Conservation (phyloP, 2,797 vertebrate species). For the Acropternis orthonyx region DNA sequence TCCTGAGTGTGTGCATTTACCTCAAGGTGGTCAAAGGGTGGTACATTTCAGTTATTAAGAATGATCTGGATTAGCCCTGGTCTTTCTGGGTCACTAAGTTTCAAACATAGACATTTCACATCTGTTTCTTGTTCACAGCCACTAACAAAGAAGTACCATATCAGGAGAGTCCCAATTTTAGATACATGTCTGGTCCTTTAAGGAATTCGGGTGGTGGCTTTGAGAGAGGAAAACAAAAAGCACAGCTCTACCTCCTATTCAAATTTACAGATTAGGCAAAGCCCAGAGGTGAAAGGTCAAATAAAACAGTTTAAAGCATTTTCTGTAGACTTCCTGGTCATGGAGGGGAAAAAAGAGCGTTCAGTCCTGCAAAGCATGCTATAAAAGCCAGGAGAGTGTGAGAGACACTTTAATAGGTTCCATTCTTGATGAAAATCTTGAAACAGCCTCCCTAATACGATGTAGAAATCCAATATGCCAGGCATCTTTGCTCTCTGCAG, state of each 20-base stretch:
- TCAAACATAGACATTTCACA: conserved; percentile 55
- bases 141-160: conserved; percentile 53
- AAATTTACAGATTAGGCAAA: conserved; percentile 67
- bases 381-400: conserved; percentile 48
- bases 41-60: conserved; percentile 64
- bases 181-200: neutral
- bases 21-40: conserved; percentile 31
- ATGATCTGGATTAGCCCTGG: conserved; percentile 59
- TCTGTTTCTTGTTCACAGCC: conserved; percentile 73
- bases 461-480: conserved; percentile 12
- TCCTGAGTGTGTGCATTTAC: neutral
- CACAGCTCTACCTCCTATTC: conserved; percentile 43
- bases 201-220: conserved; percentile 28
- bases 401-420: conserved; percentile 64
- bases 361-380: conserved; percentile 12
- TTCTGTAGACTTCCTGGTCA: conserved; percentile 49
- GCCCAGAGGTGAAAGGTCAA: conserved; percentile 55
- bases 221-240: neutral
- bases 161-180: conserved; percentile 21
- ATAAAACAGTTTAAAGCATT: conserved; percentile 57
- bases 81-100: conserved; percentile 66
- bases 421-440: conserved; percentile 58
- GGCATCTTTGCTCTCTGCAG: neutral
- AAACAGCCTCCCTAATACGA: conserved; percentile 21
- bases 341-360: conserved; percentile 15